phyloP scores from a whole-genome alignment of 2,113 vertebrate species.

The Chiloscyllium plagiosum region DNA sequence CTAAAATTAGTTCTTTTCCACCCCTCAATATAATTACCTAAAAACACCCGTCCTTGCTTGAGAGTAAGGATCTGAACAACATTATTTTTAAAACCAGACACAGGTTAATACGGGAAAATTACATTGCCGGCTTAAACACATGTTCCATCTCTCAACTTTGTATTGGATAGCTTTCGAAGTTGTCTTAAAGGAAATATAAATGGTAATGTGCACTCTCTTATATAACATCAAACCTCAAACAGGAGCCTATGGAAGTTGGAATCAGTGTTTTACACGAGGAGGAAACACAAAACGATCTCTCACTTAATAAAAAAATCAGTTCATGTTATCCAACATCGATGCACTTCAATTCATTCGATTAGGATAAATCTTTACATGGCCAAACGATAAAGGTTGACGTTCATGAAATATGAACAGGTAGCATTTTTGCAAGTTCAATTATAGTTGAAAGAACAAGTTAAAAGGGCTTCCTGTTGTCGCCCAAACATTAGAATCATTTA shows the following conservation, averaged over 20 bases:
- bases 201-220: not conserved
- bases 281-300: not conserved
- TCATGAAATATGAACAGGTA: too few species aligned
- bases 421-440: not conserved
- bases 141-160: not conserved
- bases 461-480: not conserved
- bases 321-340: not conserved
- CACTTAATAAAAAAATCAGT: not conserved
- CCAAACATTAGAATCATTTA: not conserved
- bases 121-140: not conserved
- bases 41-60: not conserved
- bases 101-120: not conserved
- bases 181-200: not conserved
- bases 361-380: not conserved
- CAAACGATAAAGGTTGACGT: not conserved
- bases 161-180: not conserved
- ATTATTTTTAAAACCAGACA: not conserved
- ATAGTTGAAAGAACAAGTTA: not conserved
- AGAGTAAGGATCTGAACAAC: not conserved
- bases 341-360: not conserved
- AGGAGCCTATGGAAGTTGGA: not conserved
- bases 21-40: not conserved
- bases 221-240: not conserved
- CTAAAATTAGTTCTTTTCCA: not conserved
- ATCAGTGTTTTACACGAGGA: not conserved